phyloP scores from a whole-genome alignment of 53 echinoderm and acorn worm genomes.

The Antedon mediterranea region DNA sequence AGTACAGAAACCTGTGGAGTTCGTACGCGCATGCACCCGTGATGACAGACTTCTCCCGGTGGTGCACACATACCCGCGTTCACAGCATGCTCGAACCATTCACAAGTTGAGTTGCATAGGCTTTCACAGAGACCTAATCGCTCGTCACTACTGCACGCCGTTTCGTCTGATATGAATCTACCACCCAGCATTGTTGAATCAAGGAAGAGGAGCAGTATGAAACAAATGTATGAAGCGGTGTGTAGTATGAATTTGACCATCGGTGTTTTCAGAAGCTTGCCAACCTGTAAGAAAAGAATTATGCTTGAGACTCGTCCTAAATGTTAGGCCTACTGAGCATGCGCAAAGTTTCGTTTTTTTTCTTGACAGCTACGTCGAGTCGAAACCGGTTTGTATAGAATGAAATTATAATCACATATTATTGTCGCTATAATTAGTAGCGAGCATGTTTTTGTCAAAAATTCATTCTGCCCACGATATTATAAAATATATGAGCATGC shows the following conservation, averaged over 20 bases:
- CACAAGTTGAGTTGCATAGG: neutral
- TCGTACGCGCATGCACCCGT: neutral
- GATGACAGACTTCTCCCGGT: neutral
- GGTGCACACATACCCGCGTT: neutral
- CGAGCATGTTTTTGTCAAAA: too few species aligned
- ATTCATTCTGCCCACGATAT: too few species aligned
- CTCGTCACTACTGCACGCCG: neutral
- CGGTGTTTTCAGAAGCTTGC: constrained; percentile 50
- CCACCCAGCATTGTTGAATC: constrained; percentile 42
- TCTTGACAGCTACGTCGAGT: too few species aligned
- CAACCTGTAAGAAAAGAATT: constrained; percentile 16
- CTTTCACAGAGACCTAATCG: neutral
- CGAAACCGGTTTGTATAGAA: too few species aligned
- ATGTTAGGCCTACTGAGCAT: too few species aligned
- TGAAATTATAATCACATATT: too few species aligned
- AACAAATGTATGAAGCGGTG: constrained; percentile 65
- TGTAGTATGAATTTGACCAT: constrained; percentile 81
- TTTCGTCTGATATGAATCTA: neutral
- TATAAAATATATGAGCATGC: too few species aligned
- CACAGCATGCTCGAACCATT: neutral
- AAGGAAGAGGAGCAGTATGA: constrained; percentile 67
- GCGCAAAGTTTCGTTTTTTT: too few species aligned
- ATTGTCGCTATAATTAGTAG: too few species aligned
- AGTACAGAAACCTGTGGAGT: neutral
- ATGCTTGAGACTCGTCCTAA: too few species aligned